These are phyloP conservation scores for Tapirus indicus DNA, from an alignment of 2,797 vertebrate genomes.

Conservation along the genomic window DNA sequence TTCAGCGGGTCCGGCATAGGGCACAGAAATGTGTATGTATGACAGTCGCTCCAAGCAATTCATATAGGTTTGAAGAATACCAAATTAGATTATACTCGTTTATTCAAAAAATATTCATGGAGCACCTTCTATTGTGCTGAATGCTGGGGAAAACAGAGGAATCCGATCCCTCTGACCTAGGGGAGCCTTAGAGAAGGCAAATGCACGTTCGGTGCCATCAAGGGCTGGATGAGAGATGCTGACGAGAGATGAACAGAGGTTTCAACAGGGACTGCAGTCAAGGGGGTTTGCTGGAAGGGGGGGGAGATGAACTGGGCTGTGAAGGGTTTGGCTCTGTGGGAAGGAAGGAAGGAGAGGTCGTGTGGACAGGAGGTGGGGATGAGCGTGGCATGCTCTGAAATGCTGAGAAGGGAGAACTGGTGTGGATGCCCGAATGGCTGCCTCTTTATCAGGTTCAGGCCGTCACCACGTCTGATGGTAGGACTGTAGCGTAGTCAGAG, in stretches of 20 bases:
- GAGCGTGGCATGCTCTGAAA: not conserved
- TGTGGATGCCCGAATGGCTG: not conserved
- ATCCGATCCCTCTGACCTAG: not conserved
- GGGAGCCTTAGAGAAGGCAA: not conserved
- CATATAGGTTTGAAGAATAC: not conserved
- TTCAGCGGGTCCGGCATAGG: not conserved
- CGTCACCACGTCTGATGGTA: fast-evolving
- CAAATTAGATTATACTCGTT: not conserved
- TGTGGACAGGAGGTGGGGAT: not conserved
- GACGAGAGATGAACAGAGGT: not conserved
- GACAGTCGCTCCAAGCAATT: not conserved
- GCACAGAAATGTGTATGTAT: not conserved
- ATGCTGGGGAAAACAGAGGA: not conserved
- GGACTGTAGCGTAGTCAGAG: not conserved
- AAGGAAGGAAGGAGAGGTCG: not conserved
- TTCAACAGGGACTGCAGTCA: not conserved
- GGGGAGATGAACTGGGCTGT: not conserved
- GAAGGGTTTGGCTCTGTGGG: not conserved
- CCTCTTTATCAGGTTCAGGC: not conserved
- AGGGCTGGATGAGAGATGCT: not conserved
- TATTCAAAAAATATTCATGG: not conserved
- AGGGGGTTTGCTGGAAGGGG: not conserved
- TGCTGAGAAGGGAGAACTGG: not conserved
- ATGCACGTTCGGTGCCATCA: not conserved
- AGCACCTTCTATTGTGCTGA: not conserved